These are phyloP conservation scores for Geophilus truncorum DNA, from an alignment of 2,888 invertebrate genomes.

Conservation along the genomic window DNA sequence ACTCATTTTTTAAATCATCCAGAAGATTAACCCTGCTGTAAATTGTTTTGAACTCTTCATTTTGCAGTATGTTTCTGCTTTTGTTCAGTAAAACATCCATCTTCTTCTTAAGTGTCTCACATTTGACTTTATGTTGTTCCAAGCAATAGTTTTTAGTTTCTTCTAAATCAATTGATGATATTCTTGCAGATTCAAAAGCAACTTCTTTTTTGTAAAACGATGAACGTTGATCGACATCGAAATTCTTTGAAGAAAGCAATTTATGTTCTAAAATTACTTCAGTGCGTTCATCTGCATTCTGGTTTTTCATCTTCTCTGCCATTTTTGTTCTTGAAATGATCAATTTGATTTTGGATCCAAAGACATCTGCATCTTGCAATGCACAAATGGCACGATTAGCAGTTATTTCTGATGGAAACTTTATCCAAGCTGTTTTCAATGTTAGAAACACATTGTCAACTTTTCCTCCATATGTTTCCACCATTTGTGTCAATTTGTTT, in stretches of 20 bases:
- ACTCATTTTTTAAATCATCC: not conserved
- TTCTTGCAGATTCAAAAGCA: not conserved
- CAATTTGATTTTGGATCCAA: not conserved
- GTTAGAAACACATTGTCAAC: not conserved
- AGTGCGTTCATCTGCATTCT: too few species aligned
- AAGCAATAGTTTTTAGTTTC: not conserved
- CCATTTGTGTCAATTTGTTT: too few species aligned
- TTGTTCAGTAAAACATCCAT: not conserved
- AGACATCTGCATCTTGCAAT: not conserved
- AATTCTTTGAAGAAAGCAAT: too few species aligned
- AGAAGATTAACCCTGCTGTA: not conserved
- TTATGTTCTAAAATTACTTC: too few species aligned
- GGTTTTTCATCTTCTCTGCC: not conserved
- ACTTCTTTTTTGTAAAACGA: too few species aligned
- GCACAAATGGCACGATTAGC: not conserved
- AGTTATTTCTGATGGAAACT: not conserved
- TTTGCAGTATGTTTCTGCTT: not conserved
- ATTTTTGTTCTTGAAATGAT: not conserved
- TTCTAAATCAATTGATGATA: not conserved
- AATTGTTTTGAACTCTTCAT: not conserved
- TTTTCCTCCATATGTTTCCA: not conserved
- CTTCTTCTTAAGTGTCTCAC: not conserved
- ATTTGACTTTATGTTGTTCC: not conserved
- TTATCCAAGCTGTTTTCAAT: not conserved
- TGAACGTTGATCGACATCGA: too few species aligned